phyloP scores from a whole-genome alignment of 1,140 invertebrate species.

The Uloborus diversus region DNA sequence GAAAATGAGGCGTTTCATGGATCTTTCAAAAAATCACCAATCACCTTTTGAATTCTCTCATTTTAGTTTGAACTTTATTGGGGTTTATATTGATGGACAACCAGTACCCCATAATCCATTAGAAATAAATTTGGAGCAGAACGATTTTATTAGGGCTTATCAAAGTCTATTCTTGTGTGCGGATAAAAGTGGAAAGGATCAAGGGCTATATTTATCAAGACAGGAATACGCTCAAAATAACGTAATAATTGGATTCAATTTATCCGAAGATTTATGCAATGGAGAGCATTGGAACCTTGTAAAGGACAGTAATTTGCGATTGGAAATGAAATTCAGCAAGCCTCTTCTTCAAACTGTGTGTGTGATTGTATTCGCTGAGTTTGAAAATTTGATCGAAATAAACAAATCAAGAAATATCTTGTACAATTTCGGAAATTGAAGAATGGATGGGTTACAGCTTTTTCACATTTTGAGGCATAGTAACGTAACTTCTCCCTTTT shows the following conservation, averaged over 20 bases:
- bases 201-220: background rate
- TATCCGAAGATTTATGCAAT: background rate
- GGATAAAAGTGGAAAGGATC: background rate
- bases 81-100: constrained; percentile 28
- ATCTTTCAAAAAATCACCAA: background rate
- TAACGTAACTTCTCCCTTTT: background rate
- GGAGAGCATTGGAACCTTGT: background rate
- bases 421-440: background rate
- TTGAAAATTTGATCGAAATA: too few relatives aligned
- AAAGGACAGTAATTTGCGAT: too few relatives aligned
- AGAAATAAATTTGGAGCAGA: constrained; percentile 11
- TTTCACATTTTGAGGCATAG: background rate
- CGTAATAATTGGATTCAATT: background rate
- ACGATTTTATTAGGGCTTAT: constrained; percentile 28
- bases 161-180: constrained; percentile 5
- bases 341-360: background rate
- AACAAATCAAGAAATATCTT: background rate
- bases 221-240: background rate
- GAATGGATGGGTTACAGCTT: background rate
- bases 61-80: constrained; percentile 23
- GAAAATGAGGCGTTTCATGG: constrained; percentile 25
- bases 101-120: constrained; percentile 16
- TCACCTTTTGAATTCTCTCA: constrained; percentile 38
- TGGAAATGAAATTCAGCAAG: background rate
- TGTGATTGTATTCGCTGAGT: background rate